These are phyloP conservation scores for Chiloscyllium plagiosum DNA, from an alignment of 2,113 vertebrate species.

Conservation along the genomic window DNA sequence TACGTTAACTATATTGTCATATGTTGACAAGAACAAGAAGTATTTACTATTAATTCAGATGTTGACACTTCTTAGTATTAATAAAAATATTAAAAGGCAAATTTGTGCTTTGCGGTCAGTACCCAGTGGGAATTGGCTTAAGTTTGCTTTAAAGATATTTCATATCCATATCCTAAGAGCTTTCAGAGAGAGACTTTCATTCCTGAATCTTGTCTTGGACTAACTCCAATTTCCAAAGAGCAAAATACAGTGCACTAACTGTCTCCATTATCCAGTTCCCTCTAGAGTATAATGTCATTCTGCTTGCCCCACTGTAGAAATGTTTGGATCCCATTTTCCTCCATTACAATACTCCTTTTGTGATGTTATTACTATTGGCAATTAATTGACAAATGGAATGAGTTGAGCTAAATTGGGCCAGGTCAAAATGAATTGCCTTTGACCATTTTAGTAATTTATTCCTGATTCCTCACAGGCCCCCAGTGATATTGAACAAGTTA, in stretches of 20 bases:
- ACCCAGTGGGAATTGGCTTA: neutral
- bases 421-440: conserved; percentile 3
- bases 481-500: conserved; percentile 70
- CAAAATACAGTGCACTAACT: conserved; percentile 2
- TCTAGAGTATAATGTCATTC: neutral
- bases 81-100: neutral
- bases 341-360: neutral
- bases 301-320: neutral
- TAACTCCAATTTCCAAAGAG: conserved; percentile 15
- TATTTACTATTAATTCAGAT: neutral
- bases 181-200: neutral
- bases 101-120: neutral
- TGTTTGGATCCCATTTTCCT: neutral
- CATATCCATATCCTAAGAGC: neutral
- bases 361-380: neutral
- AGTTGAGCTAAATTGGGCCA: neutral
- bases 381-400: neutral
- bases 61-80: neutral
- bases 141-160: neutral
- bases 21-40: neutral
- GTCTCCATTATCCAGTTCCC: neutral
- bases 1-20: neutral
- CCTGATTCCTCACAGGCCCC: conserved; percentile 57
- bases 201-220: neutral
- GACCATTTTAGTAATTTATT: neutral